phyloP scores from a whole-genome alignment of 2,797 vertebrate genomes.

The Vultur gryphus region DNA sequence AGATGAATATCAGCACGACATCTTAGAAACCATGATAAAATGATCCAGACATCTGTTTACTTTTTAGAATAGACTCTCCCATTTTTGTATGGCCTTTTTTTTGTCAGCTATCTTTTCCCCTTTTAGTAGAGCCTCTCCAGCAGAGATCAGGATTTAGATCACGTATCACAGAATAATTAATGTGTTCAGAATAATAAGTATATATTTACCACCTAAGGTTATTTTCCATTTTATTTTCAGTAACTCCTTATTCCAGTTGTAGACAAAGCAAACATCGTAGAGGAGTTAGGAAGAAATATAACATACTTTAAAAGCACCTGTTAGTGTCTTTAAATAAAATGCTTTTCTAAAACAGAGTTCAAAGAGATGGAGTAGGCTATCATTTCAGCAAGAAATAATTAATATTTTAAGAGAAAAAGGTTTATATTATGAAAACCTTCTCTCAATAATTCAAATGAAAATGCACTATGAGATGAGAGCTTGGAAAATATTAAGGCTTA shows the following conservation, averaged over 20 bases:
- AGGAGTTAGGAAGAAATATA: not conserved
- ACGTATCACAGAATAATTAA: not conserved
- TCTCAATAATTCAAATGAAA: not conserved
- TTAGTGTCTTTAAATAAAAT: not conserved
- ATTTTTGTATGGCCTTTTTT: not conserved
- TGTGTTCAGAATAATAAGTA: not conserved
- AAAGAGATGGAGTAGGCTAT: not conserved
- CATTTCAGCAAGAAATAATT: not conserved
- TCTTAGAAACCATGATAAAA: not conserved
- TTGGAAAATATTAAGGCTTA: not conserved
- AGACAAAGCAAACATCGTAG: not conserved
- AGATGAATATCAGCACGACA: not conserved
- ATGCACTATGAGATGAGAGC: rapidly evolving
- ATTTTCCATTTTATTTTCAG: not conserved
- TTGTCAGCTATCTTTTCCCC: not conserved
- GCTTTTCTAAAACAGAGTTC: not conserved
- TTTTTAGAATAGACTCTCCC: not conserved
- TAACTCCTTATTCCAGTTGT: not conserved
- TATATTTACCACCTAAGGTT: not conserved
- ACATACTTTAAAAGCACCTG: not conserved
- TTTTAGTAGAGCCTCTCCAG: not conserved
- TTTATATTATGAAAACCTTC: not conserved
- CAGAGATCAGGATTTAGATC: not conserved
- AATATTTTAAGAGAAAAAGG: not conserved
- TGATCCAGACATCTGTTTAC: not conserved